These are phyloP conservation scores for Agapornis roseicollis DNA, from an alignment of 2,113 vertebrate species.

Conservation along the genomic window DNA sequence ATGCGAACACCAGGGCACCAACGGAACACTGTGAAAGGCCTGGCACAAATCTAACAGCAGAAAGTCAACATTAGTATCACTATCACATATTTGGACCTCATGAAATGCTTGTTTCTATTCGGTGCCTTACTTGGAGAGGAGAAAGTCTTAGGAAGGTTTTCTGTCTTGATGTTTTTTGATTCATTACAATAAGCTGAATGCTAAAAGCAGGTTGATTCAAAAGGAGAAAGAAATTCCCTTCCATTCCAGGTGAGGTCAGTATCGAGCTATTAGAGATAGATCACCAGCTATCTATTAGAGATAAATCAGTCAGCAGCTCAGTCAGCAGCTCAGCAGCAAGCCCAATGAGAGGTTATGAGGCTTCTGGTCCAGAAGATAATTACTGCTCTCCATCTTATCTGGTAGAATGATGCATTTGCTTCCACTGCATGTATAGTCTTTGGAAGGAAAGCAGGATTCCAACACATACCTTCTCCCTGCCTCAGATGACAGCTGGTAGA, in stretches of 20 bases:
- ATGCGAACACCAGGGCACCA: constrained; percentile 97
- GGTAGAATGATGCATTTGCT: background rate
- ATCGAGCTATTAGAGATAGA: background rate
- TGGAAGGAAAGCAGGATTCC: background rate
- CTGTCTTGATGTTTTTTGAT: background rate
- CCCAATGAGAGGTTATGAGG: background rate
- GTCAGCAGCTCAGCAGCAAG: background rate
- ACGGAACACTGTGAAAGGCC: constrained; percentile 96
- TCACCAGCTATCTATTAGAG: background rate
- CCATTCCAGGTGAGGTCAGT: constrained; percentile 1
- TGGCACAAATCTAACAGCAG: constrained; percentile 89
- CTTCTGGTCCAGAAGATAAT: background rate
- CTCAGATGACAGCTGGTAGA: background rate
- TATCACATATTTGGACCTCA: background rate
- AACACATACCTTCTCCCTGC: background rate
- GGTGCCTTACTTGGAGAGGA: background rate
- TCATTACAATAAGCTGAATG: background rate
- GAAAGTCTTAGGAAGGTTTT: background rate
- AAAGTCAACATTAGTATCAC: background rate
- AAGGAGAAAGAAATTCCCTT: background rate
- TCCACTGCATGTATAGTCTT: background rate
- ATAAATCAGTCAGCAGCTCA: background rate
- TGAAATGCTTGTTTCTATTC: background rate
- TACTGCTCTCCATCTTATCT: background rate
- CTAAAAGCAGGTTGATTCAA: background rate